phyloP scores from a whole-genome alignment of 2,888 invertebrate species.

The Anthophora plumipes region DNA sequence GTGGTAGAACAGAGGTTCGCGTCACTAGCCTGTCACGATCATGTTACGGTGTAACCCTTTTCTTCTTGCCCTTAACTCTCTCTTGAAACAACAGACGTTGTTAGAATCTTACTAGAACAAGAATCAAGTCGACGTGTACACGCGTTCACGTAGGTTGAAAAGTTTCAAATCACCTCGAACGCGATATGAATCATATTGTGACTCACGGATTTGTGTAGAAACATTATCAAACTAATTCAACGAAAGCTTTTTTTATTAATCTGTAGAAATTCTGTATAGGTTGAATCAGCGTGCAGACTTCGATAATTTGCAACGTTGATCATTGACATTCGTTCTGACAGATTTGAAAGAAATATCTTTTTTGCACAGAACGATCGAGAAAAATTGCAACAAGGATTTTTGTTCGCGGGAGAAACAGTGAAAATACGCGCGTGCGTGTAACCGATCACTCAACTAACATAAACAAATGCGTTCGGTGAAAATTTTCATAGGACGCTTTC shows the following conservation, averaged over 20 bases:
- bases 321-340: not conserved
- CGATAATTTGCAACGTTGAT: not conserved
- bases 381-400: not conserved
- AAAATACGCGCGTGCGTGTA: conserved; percentile 45
- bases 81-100: not conserved
- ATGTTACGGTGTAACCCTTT: conserved; percentile 26
- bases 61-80: conserved; percentile 23
- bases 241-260: conserved; percentile 1
- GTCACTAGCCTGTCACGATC: conserved; percentile 19
- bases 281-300: not conserved
- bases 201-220: conserved; percentile 11
- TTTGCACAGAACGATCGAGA: not conserved
- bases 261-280: not conserved
- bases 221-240: conserved; percentile 23
- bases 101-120: not conserved
- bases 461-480: conserved; percentile 44
- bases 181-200: conserved; percentile 33
- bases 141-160: not conserved
- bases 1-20: conserved; percentile 27
- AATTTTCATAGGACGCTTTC: conserved; percentile 2
- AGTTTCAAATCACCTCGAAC: not conserved
- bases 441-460: conserved; percentile 35
- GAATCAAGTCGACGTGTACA: not conserved
- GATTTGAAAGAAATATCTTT: not conserved
- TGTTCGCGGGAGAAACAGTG: conserved; percentile 21